Evolutionary conservation across 2,113 vertebrate genomes (phyloP).

Genomic region (Carassius auratus): DNA sequence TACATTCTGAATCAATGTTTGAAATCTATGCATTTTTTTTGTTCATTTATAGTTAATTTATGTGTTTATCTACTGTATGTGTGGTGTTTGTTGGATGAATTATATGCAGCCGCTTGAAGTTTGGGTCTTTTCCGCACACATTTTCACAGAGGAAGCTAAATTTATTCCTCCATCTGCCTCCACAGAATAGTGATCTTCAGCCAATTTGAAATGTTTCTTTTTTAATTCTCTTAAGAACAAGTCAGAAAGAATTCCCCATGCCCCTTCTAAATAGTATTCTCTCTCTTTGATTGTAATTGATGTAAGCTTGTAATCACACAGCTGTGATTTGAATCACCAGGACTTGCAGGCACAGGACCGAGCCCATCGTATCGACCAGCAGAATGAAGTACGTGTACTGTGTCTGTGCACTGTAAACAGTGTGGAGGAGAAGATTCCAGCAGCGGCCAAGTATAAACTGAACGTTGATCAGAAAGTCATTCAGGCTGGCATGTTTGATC

Average conservation of each 20-base stretch:
- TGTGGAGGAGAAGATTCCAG: slow-evolving; percentile 90
- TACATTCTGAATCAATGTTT: not conserved
- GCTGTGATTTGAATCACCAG: slow-evolving; percentile 62
- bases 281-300: not conserved
- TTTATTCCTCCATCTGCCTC: not conserved
- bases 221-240: not conserved
- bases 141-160: not conserved
- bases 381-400: slow-evolving; percentile 87
- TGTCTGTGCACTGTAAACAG: slow-evolving; percentile 89
- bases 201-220: not conserved
- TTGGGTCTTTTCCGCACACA: not conserved
- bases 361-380: slow-evolving; percentile 88
- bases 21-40: not conserved
- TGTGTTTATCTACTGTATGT: not conserved
- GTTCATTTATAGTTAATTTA: not conserved
- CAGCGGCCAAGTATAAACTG: slow-evolving; percentile 88
- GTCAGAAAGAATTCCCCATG: not conserved
- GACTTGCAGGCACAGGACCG: slow-evolving; percentile 89
- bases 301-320: not conserved
- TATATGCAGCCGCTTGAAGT: not conserved
- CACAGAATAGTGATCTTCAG: not conserved
- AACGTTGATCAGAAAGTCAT: slow-evolving; percentile 93
- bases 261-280: not conserved
- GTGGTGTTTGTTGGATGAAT: not conserved
- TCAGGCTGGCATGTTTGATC: slow-evolving; percentile 91